Evolutionary conservation across 2,113 vertebrate genomes (phyloP), one percentile per base, ranked within the genome.

Genomic region (Corythaixoides concolor): DNA sequence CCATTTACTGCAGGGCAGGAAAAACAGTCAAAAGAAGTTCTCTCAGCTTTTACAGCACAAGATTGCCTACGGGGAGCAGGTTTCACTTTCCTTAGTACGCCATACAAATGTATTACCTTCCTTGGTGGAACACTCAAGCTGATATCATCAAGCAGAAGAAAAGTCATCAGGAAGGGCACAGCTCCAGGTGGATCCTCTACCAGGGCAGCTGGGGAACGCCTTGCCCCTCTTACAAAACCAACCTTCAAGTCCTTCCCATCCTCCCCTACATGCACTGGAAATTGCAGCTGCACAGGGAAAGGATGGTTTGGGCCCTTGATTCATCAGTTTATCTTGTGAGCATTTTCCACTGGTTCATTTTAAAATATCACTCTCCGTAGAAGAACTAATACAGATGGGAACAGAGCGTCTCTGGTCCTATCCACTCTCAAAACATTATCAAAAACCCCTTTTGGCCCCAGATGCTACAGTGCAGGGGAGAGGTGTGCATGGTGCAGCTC

Each of bases 381-480:
- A 78, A 89, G 39, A 77, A 53, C 23, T 26, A 68, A 63, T 13
- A 39, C 19, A 78, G 69, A 35, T 15, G 6, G 30, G 33, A 89
- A 81, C 37, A 33, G 4, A 9, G 19, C 6, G 5, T n/a, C 45
- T 47, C 22, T 37, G 56, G 30, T 43, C 49, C 56, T 41, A 52
- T 12, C 23, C 33, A 28, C 9, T 84, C 59, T 33, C 50, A 70
- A 53, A 85, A 56, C 6, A 16, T 9, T 39, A 11, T 2, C 6
- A 11, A 62, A 81, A 53, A 1, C 6, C 30, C 9, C 21, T 70
- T 78, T 66, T 32, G 50, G 55, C 32, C 37, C 20, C 59, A 67
- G 45, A 50, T 2, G 0, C 39, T 68, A 8, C 0, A 3, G 12
- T 1, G 1, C 4, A 35, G 20, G 13, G 7, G 14, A 62, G 37